Evolutionary conservation across 2,888 invertebrate genomes (phyloP).

Genomic region (Tanypteryx hageni): DNA sequence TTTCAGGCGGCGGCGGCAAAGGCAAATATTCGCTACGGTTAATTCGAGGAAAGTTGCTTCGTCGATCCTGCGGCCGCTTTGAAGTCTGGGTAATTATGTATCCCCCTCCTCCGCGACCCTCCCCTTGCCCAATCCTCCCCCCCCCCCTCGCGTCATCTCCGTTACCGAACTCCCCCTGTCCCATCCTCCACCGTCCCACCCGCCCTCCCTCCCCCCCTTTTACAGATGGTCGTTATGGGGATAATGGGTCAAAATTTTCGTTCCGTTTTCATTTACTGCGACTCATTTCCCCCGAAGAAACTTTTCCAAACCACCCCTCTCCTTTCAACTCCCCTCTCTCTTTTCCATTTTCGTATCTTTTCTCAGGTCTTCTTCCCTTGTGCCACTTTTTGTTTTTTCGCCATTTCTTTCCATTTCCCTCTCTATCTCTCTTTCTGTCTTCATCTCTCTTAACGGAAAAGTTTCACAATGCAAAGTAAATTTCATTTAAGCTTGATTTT

Average conservation of each 20-base stretch:
- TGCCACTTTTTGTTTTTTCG: neutral
- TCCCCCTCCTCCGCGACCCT: neutral
- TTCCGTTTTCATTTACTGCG: conserved; percentile 56
- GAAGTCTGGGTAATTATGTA: conserved; percentile 61
- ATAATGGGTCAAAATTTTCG: conserved; percentile 61
- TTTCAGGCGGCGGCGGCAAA: conserved; percentile 55
- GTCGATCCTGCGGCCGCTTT: conserved; percentile 61
- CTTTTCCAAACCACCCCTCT: conserved; percentile 26
- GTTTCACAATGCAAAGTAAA: conserved; percentile 61
- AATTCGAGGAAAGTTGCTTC: conserved; percentile 57
- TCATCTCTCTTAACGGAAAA: conserved; percentile 35
- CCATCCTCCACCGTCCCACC: neutral
- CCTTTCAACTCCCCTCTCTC: no score
- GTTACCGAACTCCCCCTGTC: neutral
- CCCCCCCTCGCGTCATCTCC: neutral
- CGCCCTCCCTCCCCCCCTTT: neutral
- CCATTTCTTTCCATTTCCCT: neutral
- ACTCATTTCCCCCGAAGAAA: conserved; percentile 47
- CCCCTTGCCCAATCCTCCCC: neutral
- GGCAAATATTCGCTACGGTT: conserved; percentile 60
- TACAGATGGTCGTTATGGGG: conserved; percentile 44
- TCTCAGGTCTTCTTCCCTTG: neutral
- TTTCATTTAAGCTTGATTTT: conserved; percentile 58
- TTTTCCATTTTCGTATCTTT: neutral
- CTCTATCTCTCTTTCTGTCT: neutral